A percentile compares a stretch with the other conserved stretches of the same genome.
Evolutionary conservation across 2,113 vertebrate species (phyloP).

Genomic region (Sceloporus tristichus): DNA sequence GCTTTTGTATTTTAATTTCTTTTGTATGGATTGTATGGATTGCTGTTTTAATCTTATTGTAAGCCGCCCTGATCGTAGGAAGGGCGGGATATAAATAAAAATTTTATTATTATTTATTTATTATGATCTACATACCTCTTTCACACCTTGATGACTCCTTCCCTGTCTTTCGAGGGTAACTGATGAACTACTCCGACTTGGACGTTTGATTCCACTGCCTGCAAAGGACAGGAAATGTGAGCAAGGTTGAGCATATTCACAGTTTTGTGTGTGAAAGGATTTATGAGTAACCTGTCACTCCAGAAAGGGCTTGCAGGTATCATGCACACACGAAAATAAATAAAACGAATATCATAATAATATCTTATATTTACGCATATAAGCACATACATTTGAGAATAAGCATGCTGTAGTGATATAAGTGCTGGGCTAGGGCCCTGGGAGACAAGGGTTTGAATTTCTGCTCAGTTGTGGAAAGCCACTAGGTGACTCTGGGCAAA

Average conservation of each 20-base stretch:
- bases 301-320: not conserved
- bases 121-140: not conserved
- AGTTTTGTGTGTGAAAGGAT: not conserved
- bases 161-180: not conserved
- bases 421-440: no score
- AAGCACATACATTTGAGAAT: no score
- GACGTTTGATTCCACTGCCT: not conserved
- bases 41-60: no score
- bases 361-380: not conserved
- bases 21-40: no score
- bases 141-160: not conserved
- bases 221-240: not conserved
- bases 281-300: not conserved
- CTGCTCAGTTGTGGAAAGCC: no score
- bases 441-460: no score
- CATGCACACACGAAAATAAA: not conserved
- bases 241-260: not conserved
- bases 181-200: not conserved
- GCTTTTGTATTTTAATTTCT: no score
- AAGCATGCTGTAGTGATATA: no score
- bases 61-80: no score
- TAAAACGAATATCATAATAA: not conserved
- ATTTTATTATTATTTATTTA: no score
- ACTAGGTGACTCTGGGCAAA: no score
- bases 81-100: no score